A percentile compares a stretch with the other conserved stretches of the same genome.
Evolutionary conservation across 2,113 vertebrate species (phyloP).

Genomic region (Centrocercus urophasianus): DNA sequence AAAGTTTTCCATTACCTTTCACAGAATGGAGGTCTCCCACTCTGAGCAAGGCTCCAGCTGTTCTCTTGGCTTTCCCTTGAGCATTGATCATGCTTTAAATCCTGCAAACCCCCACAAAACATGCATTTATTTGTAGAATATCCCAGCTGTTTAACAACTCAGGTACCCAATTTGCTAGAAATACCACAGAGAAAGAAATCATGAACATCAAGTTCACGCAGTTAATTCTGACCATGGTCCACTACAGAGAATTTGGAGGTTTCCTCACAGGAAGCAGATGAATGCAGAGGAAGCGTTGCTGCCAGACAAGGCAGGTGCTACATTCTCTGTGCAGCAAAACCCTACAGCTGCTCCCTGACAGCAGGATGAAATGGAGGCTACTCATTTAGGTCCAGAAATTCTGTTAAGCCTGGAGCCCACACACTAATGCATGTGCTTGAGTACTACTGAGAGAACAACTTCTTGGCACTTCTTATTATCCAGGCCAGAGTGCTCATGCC

Average conservation of each 20-base stretch:
- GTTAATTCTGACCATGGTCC: background rate
- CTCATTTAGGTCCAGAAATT: background rate
- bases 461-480: background rate
- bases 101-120: background rate
- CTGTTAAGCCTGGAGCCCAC: background rate
- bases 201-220: background rate
- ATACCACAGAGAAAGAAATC: background rate
- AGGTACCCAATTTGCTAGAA: background rate
- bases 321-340: background rate
- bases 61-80: conserved; percentile 1
- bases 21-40: conserved; percentile 38
- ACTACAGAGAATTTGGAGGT: background rate
- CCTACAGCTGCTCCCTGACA: background rate
- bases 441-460: background rate
- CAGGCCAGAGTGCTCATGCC: background rate
- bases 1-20: conserved; percentile 71
- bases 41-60: conserved; percentile 43
- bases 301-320: background rate
- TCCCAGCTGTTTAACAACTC: conserved; percentile 1
- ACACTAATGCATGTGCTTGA: accelerated
- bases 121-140: background rate
- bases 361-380: background rate
- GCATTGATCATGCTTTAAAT: conserved; percentile 15
- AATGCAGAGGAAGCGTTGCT: background rate
- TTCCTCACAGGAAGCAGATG: background rate